These are phyloP conservation scores for Orthonevra nobilis DNA, from an alignment of 2,888 invertebrate genomes.

Conservation along the genomic window DNA sequence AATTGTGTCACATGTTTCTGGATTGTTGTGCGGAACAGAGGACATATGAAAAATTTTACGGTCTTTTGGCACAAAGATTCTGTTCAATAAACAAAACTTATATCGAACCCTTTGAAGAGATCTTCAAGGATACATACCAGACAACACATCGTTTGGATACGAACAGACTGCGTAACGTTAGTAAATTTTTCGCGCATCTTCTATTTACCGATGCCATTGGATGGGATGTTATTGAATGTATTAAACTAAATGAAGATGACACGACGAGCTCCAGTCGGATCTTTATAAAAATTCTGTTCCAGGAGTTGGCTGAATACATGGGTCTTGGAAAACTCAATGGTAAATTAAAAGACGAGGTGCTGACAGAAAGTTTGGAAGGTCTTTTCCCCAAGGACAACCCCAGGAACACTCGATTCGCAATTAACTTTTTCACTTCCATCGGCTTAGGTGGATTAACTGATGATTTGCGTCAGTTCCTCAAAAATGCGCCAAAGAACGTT, in stretches of 20 bases:
- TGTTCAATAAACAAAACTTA: conserved; percentile 96
- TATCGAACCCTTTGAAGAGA: conserved; percentile 95
- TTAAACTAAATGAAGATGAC: conserved; percentile 96
- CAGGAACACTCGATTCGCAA: conserved; percentile 97
- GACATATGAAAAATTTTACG: conserved; percentile 99
- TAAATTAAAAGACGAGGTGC: conserved; percentile 92
- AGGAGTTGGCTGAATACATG: conserved; percentile 98
- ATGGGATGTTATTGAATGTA: conserved; percentile 95
- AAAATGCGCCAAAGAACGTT: conserved; percentile 80
- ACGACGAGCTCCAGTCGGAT: conserved; percentile 98
- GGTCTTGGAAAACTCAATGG: conserved; percentile 94
- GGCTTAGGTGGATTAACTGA: conserved; percentile 98
- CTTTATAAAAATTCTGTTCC: conserved; percentile 98
- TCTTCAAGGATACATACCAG: conserved; percentile 96
- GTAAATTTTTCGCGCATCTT: conserved; percentile 98
- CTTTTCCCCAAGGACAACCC: conserved; percentile 98
- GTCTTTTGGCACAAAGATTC: conserved; percentile 94
- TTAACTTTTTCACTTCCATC: conserved; percentile 98
- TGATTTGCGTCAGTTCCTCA: conserved; percentile 93
- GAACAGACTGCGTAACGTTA: conserved; percentile 96
- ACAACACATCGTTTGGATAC: conserved; percentile 97
- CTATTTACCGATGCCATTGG: conserved; percentile 97
- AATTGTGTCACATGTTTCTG: conserved; percentile 98
- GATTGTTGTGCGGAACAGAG: conserved; percentile 99
- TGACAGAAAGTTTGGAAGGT: conserved; percentile 92